Evolutionary conservation across 2,113 vertebrate genomes (phyloP), one percentile per base, ranked within the genome.

Genomic region (Centropristis striata): DNA sequence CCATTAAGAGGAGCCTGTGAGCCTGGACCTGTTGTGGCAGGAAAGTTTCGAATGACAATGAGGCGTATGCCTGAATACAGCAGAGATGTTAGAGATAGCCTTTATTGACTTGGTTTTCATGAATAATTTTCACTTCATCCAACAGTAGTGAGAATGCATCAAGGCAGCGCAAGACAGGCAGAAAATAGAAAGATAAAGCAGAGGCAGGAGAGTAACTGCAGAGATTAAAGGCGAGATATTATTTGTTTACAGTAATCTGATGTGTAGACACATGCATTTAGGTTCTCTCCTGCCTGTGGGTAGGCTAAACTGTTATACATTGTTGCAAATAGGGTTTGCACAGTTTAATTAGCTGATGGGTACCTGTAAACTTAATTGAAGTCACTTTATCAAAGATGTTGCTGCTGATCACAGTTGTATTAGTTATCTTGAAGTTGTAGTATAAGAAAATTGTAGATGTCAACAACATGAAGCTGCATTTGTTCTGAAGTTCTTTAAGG

Each of bases 31-130:
- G 50, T 58, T 70, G 51, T 67, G 57, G 49, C 21, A 23, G 36
- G 1, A 55, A 61, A 28, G 47, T 54, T 63, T 57, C 4, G 21
- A 75, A 36, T 71, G 42, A 71, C 32, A 50, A 42, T 58, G 53
- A 64, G 71, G 49, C 23, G 15, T 21, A 11, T 23, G 32, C 14
- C 66, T 42, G 44, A 51, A 50, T 49, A 42, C 25, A 59, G 68
- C 47, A 27, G 55, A 61, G 71, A 68, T 81, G 55, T 69, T 51
- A 44, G 57, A 55, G 60, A 68, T 47, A 46, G 63, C n/a, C 58
- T n/a, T 68, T 78, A 72, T 51, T 49, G 57, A 78, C 41, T 69
- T 49, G 49, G 44, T 50, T 37, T 68, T 78, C 77, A 60, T 71
- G 53, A 41, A 61, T 67, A 72, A 63, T 61, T 68, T 68, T 68